Percentiles rank a stretch among this genome's conserved stretches.
These are phyloP conservation scores for Neoaliturus tenellus DNA, from an alignment of 2,888 invertebrate species.

Conservation along the genomic window DNA sequence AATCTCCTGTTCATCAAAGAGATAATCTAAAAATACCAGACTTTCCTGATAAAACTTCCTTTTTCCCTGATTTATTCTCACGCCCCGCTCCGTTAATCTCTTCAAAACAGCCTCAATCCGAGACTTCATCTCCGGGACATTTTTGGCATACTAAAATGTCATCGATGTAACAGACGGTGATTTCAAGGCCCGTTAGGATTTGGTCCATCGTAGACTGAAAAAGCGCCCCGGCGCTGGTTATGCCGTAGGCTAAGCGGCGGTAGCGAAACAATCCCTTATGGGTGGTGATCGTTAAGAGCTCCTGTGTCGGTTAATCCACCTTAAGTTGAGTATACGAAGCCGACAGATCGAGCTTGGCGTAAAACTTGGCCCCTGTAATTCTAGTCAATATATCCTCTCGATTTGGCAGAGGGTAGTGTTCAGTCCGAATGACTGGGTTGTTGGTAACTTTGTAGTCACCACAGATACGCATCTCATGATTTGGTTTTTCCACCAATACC, in stretches of 20 bases:
- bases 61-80: constrained; percentile 52
- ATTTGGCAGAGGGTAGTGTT: not conserved
- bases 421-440: not conserved
- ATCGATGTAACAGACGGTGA: constrained; percentile 65
- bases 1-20: constrained; percentile 7
- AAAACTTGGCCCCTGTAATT: not conserved
- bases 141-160: constrained; percentile 65
- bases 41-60: constrained; percentile 34
- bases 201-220: constrained; percentile 63
- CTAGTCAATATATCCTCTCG: not conserved
- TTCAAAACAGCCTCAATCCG: constrained; percentile 61
- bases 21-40: constrained; percentile 52
- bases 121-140: constrained; percentile 62
- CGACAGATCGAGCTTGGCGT: not conserved
- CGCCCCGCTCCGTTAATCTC: constrained; percentile 55
- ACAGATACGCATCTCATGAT: not conserved
- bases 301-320: not conserved
- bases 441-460: not conserved
- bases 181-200: constrained; percentile 63
- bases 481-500: not conserved
- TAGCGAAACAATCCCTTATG: constrained; percentile 49
- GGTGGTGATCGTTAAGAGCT: constrained; percentile 1
- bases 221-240: constrained; percentile 55
- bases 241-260: not conserved
- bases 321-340: not conserved